These are phyloP conservation scores for Isaurus tuberculatus DNA, from an alignment of 92 coral and sea anemone species.

Conservation along the genomic window DNA sequence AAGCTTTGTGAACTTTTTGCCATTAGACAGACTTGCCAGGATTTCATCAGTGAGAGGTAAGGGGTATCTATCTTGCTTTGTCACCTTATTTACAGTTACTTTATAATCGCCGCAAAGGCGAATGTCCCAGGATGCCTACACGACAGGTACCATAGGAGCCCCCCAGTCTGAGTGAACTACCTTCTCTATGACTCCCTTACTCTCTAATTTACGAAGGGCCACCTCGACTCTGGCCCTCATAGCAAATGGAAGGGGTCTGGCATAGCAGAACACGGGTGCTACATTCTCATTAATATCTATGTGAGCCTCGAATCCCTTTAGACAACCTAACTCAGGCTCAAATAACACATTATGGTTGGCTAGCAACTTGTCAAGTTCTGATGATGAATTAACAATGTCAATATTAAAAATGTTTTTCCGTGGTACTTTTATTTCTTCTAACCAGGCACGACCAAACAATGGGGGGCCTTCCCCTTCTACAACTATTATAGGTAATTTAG, in stretches of 20 bases:
- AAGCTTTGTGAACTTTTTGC: slow-evolving; percentile 39
- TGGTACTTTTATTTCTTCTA: slow-evolving; percentile 1
- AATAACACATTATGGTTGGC: slow-evolving; percentile 31
- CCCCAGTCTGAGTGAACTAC: slow-evolving; percentile 32
- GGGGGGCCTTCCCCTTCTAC: slow-evolving; percentile 37
- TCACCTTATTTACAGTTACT: neutral
- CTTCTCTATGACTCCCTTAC: slow-evolving; percentile 44
- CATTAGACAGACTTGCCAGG: slow-evolving; percentile 20
- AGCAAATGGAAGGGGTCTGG: slow-evolving; percentile 59
- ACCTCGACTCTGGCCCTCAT: slow-evolving; percentile 48
- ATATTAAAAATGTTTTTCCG: slow-evolving; percentile 32
- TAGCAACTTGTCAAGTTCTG: slow-evolving; percentile 27
- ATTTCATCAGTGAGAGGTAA: slow-evolving; percentile 18
- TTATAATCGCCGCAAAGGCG: neutral
- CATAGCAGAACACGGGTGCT: slow-evolving; percentile 61
- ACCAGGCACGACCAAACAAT: slow-evolving; percentile 24
- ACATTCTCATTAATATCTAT: slow-evolving; percentile 48
- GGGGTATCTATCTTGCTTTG: slow-evolving; percentile 15
- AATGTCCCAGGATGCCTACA: slow-evolving; percentile 11
- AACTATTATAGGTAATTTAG: slow-evolving; percentile 2
- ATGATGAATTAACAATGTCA: slow-evolving; percentile 10
- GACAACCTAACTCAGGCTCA: slow-evolving; percentile 9
- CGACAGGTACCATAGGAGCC: neutral
- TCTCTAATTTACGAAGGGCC: slow-evolving; percentile 55
- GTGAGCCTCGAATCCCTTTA: slow-evolving; percentile 31